Evolutionary conservation across 2,113 vertebrate genomes (phyloP).

Genomic region (Anhinga rufa): DNA sequence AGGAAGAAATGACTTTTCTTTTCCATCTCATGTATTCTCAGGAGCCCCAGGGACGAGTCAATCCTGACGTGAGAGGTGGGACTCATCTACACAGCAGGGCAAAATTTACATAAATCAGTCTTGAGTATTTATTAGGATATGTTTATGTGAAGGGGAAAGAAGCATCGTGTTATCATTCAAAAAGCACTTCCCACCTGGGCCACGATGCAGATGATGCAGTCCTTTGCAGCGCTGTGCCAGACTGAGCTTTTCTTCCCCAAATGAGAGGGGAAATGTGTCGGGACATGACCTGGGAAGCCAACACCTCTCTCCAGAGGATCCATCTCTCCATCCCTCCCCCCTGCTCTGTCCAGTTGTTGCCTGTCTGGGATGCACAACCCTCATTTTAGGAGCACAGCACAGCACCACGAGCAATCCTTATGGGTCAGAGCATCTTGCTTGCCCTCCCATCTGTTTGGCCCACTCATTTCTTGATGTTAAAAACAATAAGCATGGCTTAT

Average conservation of each 20-base stretch:
- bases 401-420: background rate
- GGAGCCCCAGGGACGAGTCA: background rate
- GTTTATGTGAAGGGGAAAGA: background rate
- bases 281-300: background rate
- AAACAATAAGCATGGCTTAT: background rate
- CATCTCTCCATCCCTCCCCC: background rate
- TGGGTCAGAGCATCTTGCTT: background rate
- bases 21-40: background rate
- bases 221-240: background rate
- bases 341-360: background rate
- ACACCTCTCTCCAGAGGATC: background rate
- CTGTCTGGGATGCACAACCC: background rate
- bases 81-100: background rate
- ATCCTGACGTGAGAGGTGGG: background rate
- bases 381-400: background rate
- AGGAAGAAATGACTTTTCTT: slow-evolving; percentile 8
- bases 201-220: background rate
- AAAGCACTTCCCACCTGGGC: background rate
- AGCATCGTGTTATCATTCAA: background rate
- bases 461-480: background rate
- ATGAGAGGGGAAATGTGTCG: background rate
- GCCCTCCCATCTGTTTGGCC: too few species aligned
- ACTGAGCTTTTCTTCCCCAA: background rate
- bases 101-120: background rate
- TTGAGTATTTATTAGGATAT: background rate